Conservation (phyloP, 2,888 invertebrate species). For the Chironomus riparius region DNA sequence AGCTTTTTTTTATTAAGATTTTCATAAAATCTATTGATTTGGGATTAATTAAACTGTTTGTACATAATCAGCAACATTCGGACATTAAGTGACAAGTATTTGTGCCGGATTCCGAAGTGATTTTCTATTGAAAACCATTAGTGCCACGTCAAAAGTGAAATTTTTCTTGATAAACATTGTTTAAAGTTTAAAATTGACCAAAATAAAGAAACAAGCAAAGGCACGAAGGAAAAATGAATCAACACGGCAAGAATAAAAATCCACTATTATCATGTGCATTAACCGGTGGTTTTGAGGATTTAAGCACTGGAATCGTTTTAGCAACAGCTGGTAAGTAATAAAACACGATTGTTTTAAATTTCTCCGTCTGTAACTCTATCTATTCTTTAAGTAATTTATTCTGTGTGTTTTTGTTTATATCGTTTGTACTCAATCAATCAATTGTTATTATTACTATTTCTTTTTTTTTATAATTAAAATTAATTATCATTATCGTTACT, state of each 20-base stretch:
- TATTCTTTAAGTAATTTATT: not conserved
- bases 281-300: conserved; percentile 42
- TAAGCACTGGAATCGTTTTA: not conserved
- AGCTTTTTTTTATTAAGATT: too few relatives aligned
- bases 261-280: conserved; percentile 64
- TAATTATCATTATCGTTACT: not conserved
- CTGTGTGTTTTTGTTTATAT: not conserved
- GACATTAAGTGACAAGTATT: too few relatives aligned
- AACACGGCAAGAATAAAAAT: conserved; percentile 45
- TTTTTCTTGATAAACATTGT: not conserved
- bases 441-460: not conserved
- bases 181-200: not conserved
- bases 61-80: not conserved
- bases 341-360: not conserved
- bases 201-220: not conserved
- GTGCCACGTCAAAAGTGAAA: not conserved
- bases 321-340: conserved; percentile 19
- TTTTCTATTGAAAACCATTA: not conserved
- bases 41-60: not conserved
- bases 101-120: too few relatives aligned
- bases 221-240: not conserved
- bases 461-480: not conserved
- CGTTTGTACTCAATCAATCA: conserved; percentile 25
- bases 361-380: not conserved
- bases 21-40: too few relatives aligned